phyloP scores from a whole-genome alignment of 2,888 invertebrate species.

The Peribatodes rhomboidaria region DNA sequence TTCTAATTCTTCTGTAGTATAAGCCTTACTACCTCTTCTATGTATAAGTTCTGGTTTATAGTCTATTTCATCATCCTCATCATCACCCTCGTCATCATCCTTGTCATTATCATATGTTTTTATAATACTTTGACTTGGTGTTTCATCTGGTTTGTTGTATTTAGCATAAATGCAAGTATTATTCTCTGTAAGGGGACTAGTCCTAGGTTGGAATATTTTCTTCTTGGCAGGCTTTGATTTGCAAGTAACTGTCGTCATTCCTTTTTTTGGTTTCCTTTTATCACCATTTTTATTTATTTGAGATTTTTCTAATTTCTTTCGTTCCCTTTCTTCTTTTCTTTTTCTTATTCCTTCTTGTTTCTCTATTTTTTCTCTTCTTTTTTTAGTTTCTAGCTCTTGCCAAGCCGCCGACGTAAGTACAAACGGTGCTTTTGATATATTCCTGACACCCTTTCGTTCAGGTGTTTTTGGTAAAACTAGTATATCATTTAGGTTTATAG shows the following conservation, averaged over 20 bases:
- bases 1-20: slow-evolving; percentile 4
- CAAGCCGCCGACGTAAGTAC: not conserved
- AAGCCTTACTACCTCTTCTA: slow-evolving; percentile 5
- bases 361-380: not conserved
- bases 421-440: not conserved
- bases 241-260: slow-evolving; percentile 1
- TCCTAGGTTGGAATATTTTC: slow-evolving; percentile 3
- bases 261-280: slow-evolving; percentile 1
- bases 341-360: slow-evolving; percentile 5
- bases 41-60: no score
- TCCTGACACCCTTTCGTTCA: slow-evolving; percentile 1
- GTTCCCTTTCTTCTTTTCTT: slow-evolving; percentile 3
- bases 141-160: slow-evolving; percentile 1
- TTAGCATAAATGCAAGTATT: not conserved
- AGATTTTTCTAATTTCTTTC: slow-evolving; percentile 4
- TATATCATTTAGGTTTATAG: not conserved
- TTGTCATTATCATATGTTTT: not conserved
- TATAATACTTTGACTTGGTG: slow-evolving; percentile 3
- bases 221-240: slow-evolving; percentile 1
- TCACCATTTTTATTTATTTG: slow-evolving; percentile 4
- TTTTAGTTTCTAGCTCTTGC: not conserved
- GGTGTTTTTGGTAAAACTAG: slow-evolving; percentile 3
- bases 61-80: not conserved
- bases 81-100: not conserved
- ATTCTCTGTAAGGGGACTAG: no score